These are phyloP conservation scores for Polypterus senegalus DNA, from an alignment of 2,113 vertebrate species.

Conservation along the genomic window DNA sequence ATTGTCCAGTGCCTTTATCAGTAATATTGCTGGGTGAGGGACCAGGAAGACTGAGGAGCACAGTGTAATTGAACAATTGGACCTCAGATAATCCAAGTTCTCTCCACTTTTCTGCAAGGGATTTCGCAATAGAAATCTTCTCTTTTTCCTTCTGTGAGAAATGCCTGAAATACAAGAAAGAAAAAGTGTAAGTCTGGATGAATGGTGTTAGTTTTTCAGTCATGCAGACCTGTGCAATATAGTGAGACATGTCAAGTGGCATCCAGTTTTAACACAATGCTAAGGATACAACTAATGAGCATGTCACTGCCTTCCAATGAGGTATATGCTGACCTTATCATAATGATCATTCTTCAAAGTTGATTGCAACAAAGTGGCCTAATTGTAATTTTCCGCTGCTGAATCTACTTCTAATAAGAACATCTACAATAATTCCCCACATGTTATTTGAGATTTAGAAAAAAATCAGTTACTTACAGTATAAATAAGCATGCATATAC, in stretches of 20 bases:
- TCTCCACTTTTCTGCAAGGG: conserved; percentile 63
- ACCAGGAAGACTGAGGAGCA: conserved; percentile 67
- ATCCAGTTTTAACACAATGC: too few relatives aligned
- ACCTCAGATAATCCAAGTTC: conserved; percentile 69
- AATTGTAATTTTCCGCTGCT: background rate
- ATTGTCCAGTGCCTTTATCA: conserved; percentile 51
- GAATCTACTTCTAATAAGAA: background rate
- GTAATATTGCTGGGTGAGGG: conserved; percentile 64
- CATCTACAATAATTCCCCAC: too few relatives aligned
- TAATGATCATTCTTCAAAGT: background rate
- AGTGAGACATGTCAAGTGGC: too few relatives aligned
- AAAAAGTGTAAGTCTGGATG: too few relatives aligned
- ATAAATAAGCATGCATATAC: too few relatives aligned
- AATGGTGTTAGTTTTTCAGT: too few relatives aligned
- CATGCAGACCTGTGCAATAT: too few relatives aligned
- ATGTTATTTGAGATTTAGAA: too few relatives aligned
- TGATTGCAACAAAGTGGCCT: background rate
- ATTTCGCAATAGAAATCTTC: conserved; percentile 44
- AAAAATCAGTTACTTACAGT: too few relatives aligned
- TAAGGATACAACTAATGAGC: too few relatives aligned
- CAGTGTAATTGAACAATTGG: conserved; percentile 68
- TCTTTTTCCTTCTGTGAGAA: conserved; percentile 48
- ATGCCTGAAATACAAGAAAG: conserved; percentile 42
- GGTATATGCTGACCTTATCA: background rate
- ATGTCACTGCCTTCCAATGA: background rate